Evolutionary conservation across 2,113 vertebrate species (phyloP).

Genomic region (Poicephalus meyeri): DNA sequence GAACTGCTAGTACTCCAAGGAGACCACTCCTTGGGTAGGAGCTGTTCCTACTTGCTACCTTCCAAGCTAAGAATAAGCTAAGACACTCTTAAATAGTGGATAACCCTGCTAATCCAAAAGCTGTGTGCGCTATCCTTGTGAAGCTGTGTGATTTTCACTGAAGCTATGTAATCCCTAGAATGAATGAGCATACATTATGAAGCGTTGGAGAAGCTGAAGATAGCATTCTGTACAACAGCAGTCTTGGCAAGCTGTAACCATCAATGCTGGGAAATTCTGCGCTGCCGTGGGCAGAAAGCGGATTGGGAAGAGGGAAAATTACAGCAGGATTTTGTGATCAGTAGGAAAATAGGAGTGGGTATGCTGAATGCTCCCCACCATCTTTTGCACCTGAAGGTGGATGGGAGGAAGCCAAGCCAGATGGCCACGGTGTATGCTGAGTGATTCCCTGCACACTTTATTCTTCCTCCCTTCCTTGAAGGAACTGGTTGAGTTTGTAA

Average conservation of each 20-base stretch:
- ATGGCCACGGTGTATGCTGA: neutral
- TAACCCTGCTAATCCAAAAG: neutral
- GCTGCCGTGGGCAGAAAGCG: neutral
- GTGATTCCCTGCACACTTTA: rapidly evolving
- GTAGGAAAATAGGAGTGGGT: neutral
- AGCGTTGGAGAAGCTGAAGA: neutral
- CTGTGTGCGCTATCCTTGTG: neutral
- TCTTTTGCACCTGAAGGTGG: neutral
- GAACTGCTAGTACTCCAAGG: neutral
- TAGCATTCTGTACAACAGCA: rapidly evolving
- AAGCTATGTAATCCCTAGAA: neutral
- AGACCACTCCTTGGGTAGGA: neutral
- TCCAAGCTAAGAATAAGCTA: neutral
- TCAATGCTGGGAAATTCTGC: neutral
- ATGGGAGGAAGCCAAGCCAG: neutral
- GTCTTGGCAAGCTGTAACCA: neutral
- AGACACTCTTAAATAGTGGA: neutral
- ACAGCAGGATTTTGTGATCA: neutral
- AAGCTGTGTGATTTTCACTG: neutral
- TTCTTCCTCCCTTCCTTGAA: neutral
- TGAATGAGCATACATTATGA: neutral
- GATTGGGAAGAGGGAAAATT: neutral
- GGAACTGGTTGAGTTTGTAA: neutral
- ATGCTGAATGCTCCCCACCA: neutral
- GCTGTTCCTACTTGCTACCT: neutral